Evolutionary conservation across 2,888 invertebrate species (phyloP).

Genomic region (Acanthoscelides obtectus): DNA sequence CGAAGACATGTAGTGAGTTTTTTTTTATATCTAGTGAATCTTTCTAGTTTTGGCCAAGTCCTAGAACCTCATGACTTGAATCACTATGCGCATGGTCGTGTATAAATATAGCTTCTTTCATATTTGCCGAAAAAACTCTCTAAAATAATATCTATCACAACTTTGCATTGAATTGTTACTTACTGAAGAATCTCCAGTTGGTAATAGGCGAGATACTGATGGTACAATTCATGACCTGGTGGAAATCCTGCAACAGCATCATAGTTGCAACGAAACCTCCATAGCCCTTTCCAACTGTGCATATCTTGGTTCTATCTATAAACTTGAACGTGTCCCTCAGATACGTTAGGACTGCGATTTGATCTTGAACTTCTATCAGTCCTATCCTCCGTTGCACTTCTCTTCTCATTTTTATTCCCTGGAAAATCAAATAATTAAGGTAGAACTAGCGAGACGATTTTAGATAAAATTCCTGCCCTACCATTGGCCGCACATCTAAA

Average conservation of each 20-base stretch:
- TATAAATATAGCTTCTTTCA: too few species aligned
- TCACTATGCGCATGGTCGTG: too few species aligned
- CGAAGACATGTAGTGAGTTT: too few species aligned
- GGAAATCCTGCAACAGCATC: constrained; percentile 71
- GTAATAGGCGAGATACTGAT: constrained; percentile 84
- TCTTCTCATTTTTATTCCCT: constrained; percentile 50
- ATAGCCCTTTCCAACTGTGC: constrained; percentile 84
- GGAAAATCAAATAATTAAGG: constrained; percentile 1
- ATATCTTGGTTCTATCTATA: constrained; percentile 75
- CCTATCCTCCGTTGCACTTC: constrained; percentile 67
- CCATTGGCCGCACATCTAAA: too few species aligned
- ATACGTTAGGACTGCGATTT: constrained; percentile 59
- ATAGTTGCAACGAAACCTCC: constrained; percentile 83
- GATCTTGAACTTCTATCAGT: constrained; percentile 61
- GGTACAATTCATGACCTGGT: constrained; percentile 77
- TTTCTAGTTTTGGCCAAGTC: too few species aligned
- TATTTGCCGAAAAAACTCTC: too few species aligned
- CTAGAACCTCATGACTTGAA: too few species aligned
- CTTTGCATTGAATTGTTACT: too few species aligned
- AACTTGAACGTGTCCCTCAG: constrained; percentile 74
- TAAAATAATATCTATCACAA: too few species aligned
- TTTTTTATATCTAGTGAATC: too few species aligned
- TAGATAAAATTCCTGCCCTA: too few species aligned
- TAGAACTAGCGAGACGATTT: neutral
- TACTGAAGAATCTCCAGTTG: constrained; percentile 76